These are phyloP conservation scores for Telenomus remus DNA, from an alignment of 1,140 invertebrate genomes.

Conservation along the genomic window DNA sequence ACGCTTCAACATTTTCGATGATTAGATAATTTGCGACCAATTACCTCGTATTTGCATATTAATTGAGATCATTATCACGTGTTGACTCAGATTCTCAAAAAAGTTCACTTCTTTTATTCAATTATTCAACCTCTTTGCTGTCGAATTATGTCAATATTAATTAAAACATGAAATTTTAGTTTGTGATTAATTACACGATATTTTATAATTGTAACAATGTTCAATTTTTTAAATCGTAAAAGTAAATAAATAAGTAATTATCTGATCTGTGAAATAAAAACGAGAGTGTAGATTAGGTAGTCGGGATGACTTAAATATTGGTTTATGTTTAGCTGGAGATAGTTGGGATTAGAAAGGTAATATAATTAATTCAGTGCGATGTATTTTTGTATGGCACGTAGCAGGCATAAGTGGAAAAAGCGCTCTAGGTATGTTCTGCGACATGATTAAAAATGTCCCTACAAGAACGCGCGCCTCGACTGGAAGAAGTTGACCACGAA, in stretches of 20 bases:
- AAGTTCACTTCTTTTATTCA: constrained; percentile 29
- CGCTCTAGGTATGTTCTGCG: constrained; percentile 45
- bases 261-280: constrained; percentile 13
- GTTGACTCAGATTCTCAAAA: constrained; percentile 26
- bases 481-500: constrained; percentile 50
- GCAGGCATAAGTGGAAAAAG: constrained; percentile 48
- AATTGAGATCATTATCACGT: constrained; percentile 33
- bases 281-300: constrained; percentile 6
- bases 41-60: constrained; percentile 45
- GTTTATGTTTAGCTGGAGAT: constrained; percentile 23
- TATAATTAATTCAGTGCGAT: constrained; percentile 46
- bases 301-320: neutral
- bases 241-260: constrained; percentile 25
- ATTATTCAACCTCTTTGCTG: constrained; percentile 24
- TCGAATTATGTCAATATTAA: constrained; percentile 23
- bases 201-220: no score
- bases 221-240: neutral
- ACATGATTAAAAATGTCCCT: constrained; percentile 57
- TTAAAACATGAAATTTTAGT: no score
- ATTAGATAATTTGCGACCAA: constrained; percentile 52
- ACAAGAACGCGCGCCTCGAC: constrained; percentile 44
- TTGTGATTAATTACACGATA: no score
- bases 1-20: constrained; percentile 45
- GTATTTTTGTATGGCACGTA: constrained; percentile 39
- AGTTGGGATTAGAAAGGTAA: constrained; percentile 25